Evolutionary conservation across 2,888 invertebrate genomes (phyloP), one percentile per base, ranked within the genome.

Genomic region (Oscheius sp.): DNA sequence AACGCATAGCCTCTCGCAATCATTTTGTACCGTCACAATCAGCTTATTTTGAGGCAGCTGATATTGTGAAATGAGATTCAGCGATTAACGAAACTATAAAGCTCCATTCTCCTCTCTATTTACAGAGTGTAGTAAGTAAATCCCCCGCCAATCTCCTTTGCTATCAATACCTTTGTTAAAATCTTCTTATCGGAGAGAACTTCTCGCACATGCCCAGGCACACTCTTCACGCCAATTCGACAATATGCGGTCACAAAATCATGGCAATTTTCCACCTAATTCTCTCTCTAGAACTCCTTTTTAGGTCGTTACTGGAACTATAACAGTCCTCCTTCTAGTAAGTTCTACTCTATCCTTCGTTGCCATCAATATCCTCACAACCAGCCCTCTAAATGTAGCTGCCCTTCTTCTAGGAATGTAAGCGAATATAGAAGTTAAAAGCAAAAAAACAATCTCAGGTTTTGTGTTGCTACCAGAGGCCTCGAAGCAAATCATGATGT

Each of bases 161-260:
- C n/a, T n/a, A n/a, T n/a, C n/a, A n/a, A n/a, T n/a, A n/a, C n/a
- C n/a, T n/a, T n/a, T n/a, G n/a, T n/a, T n/a, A n/a, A n/a, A n/a
- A n/a, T n/a, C n/a, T n/a, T n/a, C n/a, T n/a, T n/a, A n/a, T n/a
- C n/a, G n/a, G n/a, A n/a, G n/a, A n/a, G n/a, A n/a, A n/a, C n/a
- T n/a, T n/a, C n/a, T n/a, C n/a, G n/a, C n/a, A n/a, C n/a, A n/a
- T n/a, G n/a, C n/a, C n/a, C n/a, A n/a, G n/a, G n/a, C n/a, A n/a
- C n/a, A n/a, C n/a, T n/a, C n/a, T n/a, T n/a, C 27, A 61, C 29
- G 45, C 31, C 27, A 29, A 61, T 23, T 20, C 45, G 17, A 61
- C 42, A 8, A 61, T 61, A 29, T 61, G 61, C 29, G 61, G 61
- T 45, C 42, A 61, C 20, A 61, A 42, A 29, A 27, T 45, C 3